A percentile compares a stretch with the other conserved stretches of the same genome.
Evolutionary conservation across 1,140 invertebrate species (phyloP).

Genomic region (Melanaphis sacchari): DNA sequence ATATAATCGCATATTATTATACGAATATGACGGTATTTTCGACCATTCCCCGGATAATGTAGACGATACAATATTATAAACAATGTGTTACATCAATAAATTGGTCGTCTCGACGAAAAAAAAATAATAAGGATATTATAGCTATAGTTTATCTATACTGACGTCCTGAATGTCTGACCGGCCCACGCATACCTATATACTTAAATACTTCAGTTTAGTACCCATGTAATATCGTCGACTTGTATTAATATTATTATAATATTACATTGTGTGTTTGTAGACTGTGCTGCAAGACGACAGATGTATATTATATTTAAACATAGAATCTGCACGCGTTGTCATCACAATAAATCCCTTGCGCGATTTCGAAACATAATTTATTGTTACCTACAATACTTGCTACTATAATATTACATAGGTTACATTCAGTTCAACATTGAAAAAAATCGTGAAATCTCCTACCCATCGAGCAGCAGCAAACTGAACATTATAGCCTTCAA

Average conservation of each 20-base stretch:
- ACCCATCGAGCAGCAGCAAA: neutral
- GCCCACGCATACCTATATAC: neutral
- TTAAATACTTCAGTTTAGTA: neutral
- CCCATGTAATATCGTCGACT: neutral
- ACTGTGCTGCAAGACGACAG: neutral
- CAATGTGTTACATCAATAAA: conserved; percentile 22
- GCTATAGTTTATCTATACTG: neutral
- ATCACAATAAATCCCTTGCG: neutral
- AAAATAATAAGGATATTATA: neutral
- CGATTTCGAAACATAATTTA: neutral
- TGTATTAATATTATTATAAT: neutral
- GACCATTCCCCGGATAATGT: neutral
- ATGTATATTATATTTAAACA: neutral
- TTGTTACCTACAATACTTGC: no score
- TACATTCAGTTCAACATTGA: neutral
- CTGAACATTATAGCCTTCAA: conserved; percentile 15
- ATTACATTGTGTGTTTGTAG: neutral
- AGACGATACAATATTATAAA: neutral
- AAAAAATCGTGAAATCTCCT: neutral
- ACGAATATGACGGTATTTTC: neutral
- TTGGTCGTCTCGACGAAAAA: neutral
- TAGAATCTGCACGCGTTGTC: neutral
- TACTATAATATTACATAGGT: neutral
- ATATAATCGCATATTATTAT: neutral
- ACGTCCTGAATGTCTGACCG: neutral